Evolutionary conservation across 2,113 vertebrate genomes (phyloP).

Genomic region (Oceanites oceanicus): DNA sequence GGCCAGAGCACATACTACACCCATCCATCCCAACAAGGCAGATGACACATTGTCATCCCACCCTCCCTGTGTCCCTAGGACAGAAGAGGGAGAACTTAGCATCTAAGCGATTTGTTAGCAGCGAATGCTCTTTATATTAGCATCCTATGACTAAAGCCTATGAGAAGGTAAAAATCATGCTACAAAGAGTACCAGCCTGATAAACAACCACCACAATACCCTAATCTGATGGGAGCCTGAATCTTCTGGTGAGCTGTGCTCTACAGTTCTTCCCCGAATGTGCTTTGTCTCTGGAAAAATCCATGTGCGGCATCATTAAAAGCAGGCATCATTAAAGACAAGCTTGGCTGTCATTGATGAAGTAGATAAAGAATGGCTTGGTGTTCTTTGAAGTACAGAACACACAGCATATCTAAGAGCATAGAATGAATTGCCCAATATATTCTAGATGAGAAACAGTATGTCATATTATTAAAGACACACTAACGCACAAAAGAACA

Average conservation of each 20-base stretch:
- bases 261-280: background rate
- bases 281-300: background rate
- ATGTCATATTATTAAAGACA: background rate
- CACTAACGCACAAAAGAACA: background rate
- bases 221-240: background rate
- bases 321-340: background rate
- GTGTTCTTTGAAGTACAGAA: conserved; percentile 23
- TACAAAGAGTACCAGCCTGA: background rate
- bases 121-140: background rate
- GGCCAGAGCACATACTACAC: background rate
- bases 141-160: background rate
- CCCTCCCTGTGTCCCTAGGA: no score
- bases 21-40: background rate
- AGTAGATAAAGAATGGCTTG: background rate
- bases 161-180: background rate
- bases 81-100: background rate
- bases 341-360: background rate
- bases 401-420: background rate
- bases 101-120: background rate
- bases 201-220: background rate
- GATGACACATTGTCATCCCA: background rate
- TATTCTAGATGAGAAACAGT: background rate
- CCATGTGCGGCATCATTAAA: background rate
- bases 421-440: background rate
- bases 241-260: background rate